Conservation (phyloP, 23 tunicate genomes). For the Styela clava region DNA sequence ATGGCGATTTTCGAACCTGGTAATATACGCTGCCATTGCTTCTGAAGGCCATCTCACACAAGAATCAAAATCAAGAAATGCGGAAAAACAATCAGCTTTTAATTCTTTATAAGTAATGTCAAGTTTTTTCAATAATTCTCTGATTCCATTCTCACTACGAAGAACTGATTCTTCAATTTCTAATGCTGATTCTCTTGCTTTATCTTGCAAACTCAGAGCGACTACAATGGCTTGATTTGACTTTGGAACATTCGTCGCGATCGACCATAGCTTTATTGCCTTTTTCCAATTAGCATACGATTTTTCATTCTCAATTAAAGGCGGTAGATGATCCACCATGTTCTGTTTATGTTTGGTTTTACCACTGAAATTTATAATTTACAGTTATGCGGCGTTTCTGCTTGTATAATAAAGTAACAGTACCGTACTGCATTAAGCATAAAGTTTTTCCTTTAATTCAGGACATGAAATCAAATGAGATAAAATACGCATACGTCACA, state of each 20-base stretch:
- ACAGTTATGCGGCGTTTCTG: too few species aligned
- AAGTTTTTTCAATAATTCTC: not conserved
- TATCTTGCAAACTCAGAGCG: not conserved
- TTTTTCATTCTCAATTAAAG: not conserved
- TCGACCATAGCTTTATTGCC: not conserved
- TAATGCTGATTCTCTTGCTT: not conserved
- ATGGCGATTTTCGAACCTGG: not conserved
- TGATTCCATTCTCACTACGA: not conserved
- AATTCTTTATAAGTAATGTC: not conserved
- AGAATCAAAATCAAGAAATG: not conserved
- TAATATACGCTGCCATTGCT: not conserved
- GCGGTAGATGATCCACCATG: not conserved
- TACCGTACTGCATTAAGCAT: too few species aligned
- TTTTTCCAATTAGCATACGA: not conserved
- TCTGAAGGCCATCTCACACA: not conserved
- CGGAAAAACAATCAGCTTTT: not conserved
- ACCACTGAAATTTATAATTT: too few species aligned
- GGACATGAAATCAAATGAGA: too few species aligned
- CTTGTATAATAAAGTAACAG: too few species aligned
- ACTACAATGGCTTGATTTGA: not conserved
- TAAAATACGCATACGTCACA: too few species aligned
- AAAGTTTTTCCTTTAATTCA: too few species aligned
- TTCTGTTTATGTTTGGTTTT: too few species aligned
- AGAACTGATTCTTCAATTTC: not conserved
- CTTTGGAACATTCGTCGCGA: not conserved